A percentile compares a stretch with the other conserved stretches of the same genome.
Conservation (phyloP, 2,113 vertebrate species). For the Bubalus kerabau region DNA sequence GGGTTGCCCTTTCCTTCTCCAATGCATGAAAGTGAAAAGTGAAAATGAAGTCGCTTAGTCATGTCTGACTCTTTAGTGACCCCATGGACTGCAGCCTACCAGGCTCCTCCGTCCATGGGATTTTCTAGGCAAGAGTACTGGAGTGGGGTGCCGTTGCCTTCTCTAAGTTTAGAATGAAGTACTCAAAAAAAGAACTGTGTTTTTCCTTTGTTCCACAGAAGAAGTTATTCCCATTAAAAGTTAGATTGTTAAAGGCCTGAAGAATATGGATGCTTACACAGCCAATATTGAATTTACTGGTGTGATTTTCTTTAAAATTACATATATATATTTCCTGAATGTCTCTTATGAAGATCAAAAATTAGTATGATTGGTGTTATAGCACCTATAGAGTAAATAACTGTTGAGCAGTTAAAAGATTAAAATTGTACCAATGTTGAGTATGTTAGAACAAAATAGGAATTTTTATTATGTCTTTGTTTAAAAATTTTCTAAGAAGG, state of each 20-base stretch:
- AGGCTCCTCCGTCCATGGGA: not conserved
- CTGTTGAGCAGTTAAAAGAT: not conserved
- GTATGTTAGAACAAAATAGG: not conserved
- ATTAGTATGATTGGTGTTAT: not conserved
- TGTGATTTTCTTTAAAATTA: constrained; percentile 11
- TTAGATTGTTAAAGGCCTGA: not conserved
- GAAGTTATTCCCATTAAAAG: not conserved
- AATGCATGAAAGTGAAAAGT: not conserved
- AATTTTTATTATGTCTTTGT: not conserved
- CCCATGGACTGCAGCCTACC: not conserved
- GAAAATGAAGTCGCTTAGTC: not conserved
- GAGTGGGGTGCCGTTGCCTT: not conserved
- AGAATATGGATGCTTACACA: not conserved
- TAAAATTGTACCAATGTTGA: not conserved
- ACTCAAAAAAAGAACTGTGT: not conserved
- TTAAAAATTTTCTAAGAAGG: constrained; percentile 13
- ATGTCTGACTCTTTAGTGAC: rapidly evolving
- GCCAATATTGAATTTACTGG: not conserved
- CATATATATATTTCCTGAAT: not conserved
- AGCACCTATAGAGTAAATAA: not conserved
- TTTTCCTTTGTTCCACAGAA: not conserved
- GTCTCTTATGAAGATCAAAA: not conserved
- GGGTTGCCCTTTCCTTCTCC: not conserved
- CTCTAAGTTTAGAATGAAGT: not conserved
- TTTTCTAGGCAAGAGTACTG: not conserved